phyloP scores from a whole-genome alignment of 2,888 invertebrate genomes.

The Protonemura montana region DNA sequence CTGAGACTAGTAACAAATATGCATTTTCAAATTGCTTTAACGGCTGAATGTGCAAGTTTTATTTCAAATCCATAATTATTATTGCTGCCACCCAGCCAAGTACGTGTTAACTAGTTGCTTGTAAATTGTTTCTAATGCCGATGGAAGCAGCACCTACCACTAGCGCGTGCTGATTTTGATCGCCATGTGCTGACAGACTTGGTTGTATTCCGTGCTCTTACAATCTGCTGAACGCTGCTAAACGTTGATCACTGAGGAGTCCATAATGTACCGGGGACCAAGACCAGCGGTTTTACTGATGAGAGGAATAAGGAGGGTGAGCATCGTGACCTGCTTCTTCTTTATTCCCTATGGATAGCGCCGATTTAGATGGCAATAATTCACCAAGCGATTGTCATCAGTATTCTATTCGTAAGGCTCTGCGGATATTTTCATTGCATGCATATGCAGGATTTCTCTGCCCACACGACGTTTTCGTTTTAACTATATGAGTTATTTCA shows the following conservation, averaged over 20 bases:
- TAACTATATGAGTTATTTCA: neutral
- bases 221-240: too few species aligned
- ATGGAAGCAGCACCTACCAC: neutral
- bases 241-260: too few species aligned
- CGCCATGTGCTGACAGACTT: neutral
- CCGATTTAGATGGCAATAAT: conserved; percentile 25
- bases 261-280: too few species aligned
- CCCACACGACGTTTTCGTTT: neutral
- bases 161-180: neutral
- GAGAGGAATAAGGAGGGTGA: neutral
- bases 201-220: neutral
- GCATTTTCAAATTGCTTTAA: too few species aligned
- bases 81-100: too few species aligned
- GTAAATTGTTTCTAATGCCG: too few species aligned
- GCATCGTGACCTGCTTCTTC: conserved; percentile 22
- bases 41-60: too few species aligned
- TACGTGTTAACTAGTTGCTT: too few species aligned
- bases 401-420: neutral
- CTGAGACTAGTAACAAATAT: too few species aligned
- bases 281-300: neutral
- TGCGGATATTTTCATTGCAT: neutral
- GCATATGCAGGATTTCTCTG: neutral
- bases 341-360: neutral
- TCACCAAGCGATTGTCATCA: conserved; percentile 34
- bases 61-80: too few species aligned